Conservation (phyloP, 2,888 invertebrate genomes). For the Cacoxenus indagator region DNA sequence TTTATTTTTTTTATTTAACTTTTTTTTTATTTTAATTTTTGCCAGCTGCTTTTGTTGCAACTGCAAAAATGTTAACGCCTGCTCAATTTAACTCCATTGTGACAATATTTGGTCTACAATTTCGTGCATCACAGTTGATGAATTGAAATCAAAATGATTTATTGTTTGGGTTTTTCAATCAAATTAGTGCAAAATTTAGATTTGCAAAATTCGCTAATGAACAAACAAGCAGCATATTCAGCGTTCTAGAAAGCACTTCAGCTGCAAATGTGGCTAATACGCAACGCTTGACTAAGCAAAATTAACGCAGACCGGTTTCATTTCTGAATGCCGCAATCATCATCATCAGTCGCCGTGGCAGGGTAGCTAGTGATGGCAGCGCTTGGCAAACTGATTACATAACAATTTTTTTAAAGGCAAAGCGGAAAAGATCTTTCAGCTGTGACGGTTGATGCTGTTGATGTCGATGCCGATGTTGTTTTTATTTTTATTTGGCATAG, state of each 20-base stretch:
- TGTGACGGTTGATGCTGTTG: not conserved
- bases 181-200: not conserved
- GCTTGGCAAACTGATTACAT: slow-evolving; percentile 11
- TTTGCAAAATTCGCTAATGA: not conserved
- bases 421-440: slow-evolving; percentile 14
- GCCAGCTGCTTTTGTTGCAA: not conserved
- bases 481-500: not conserved
- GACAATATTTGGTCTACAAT: not conserved
- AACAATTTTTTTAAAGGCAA: slow-evolving; percentile 11
- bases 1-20: not conserved
- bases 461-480: slow-evolving; percentile 7
- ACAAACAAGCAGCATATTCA: not conserved
- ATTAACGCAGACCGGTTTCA: slow-evolving; percentile 18
- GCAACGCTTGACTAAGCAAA: not conserved
- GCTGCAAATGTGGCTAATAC: not conserved
- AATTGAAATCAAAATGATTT: not conserved
- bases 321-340: slow-evolving; percentile 20
- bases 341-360: not conserved
- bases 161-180: not conserved
- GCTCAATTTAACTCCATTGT: not conserved
- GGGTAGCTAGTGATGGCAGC: not conserved
- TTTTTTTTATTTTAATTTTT: not conserved
- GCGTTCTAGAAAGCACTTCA: not conserved
- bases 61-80: slow-evolving; percentile 18
- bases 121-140: not conserved